These are phyloP conservation scores for Apis cerana DNA, from an alignment of 1,140 invertebrate genomes.

Conservation along the genomic window DNA sequence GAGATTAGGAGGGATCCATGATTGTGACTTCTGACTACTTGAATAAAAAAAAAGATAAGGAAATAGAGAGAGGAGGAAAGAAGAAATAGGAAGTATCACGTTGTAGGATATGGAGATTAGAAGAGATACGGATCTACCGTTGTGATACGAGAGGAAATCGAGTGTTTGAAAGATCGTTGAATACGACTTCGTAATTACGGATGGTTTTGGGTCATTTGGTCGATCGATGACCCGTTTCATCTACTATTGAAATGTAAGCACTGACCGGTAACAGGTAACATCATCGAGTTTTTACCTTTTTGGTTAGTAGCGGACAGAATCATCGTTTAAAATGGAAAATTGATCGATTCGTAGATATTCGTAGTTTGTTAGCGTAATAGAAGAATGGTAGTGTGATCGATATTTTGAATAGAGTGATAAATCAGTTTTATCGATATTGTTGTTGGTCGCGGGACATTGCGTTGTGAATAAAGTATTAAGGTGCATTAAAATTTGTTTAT, in stretches of 20 bases:
- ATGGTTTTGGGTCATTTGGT: slow-evolving; percentile 48
- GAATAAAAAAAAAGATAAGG: neutral
- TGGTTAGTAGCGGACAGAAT: neutral
- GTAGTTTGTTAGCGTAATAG: neutral
- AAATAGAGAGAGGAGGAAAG: neutral
- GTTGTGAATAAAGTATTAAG: neutral
- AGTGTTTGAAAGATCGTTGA: slow-evolving; percentile 26
- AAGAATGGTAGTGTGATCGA: neutral
- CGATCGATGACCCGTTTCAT: slow-evolving; percentile 58
- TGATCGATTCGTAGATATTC: neutral
- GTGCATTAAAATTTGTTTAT: neutral
- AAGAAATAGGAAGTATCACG: neutral
- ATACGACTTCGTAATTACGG: slow-evolving; percentile 20
- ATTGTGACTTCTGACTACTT: neutral
- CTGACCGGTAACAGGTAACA: neutral
- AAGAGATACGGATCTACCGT: neutral
- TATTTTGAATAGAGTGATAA: slow-evolving; percentile 3
- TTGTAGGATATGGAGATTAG: neutral
- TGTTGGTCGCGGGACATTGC: neutral
- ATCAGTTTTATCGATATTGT: neutral
- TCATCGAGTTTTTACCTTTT: slow-evolving; percentile 16
- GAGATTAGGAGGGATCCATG: too few species aligned
- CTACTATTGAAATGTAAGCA: slow-evolving; percentile 51
- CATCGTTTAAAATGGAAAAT: neutral
- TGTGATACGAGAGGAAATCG: neutral